Conservation (phyloP, 2,888 invertebrate species). For the Anoncus sp. region DNA sequence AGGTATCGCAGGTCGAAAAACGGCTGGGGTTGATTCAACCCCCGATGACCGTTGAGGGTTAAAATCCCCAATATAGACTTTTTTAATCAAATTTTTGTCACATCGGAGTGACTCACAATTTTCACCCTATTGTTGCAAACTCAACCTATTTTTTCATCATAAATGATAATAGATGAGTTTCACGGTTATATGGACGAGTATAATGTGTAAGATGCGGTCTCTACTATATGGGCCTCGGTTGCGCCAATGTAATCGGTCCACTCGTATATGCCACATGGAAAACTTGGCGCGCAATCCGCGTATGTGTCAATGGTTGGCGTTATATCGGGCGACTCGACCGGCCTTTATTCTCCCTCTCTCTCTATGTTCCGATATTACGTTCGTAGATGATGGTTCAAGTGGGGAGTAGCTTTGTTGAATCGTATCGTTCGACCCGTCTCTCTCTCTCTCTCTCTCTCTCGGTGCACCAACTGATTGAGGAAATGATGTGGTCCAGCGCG, state of each 20-base stretch:
- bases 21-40: no score
- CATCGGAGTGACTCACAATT: no score
- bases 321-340: slow-evolving; percentile 50
- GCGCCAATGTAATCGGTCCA: slow-evolving; percentile 43
- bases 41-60: no score
- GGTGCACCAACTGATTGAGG: slow-evolving; percentile 69
- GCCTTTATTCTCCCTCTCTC: slow-evolving; percentile 12
- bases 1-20: no score
- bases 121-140: no score
- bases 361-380: slow-evolving; percentile 43
- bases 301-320: slow-evolving; percentile 60
- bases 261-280: slow-evolving; percentile 20
- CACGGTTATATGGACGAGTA: not conserved
- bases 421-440: slow-evolving; percentile 56
- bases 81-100: no score
- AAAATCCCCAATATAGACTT: no score
- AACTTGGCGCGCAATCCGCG: slow-evolving; percentile 47
- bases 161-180: no score
- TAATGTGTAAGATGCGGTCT: not conserved
- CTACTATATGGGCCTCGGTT: slow-evolving; percentile 22
- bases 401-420: slow-evolving; percentile 61
- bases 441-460: slow-evolving; percentile 46
- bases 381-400: slow-evolving; percentile 39
- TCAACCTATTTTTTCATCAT: no score
- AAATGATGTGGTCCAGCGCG: slow-evolving; percentile 67